phyloP scores from a whole-genome alignment of 2,113 vertebrate species.

The Anthoscopus minutus region DNA sequence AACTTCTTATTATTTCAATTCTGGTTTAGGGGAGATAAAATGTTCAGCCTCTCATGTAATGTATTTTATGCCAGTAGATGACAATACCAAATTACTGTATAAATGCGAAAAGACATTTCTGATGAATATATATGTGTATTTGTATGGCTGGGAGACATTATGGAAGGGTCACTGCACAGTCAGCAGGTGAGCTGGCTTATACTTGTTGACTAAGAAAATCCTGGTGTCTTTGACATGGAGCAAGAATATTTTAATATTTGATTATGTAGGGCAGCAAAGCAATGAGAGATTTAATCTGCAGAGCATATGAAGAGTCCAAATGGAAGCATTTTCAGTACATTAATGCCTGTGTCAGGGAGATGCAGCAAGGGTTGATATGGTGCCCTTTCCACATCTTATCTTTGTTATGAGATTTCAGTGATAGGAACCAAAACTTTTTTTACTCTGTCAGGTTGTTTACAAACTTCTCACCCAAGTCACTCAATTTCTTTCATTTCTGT shows the following conservation, averaged over 20 bases:
- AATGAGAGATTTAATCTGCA: neutral
- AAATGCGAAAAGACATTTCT: slow-evolving; percentile 17
- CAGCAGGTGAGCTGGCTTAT: slow-evolving; percentile 1
- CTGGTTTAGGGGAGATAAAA: neutral
- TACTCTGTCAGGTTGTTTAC: neutral
- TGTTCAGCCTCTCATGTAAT: neutral
- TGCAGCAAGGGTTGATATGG: accelerated
- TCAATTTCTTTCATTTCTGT: neutral
- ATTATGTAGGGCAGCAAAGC: neutral
- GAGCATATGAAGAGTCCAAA: neutral
- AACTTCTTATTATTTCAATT: slow-evolving; percentile 15
- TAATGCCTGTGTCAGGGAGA: neutral
- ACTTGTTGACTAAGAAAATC: slow-evolving; percentile 20
- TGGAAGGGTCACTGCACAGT: slow-evolving; percentile 10
- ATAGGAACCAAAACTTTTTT: neutral
- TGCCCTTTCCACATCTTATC: neutral
- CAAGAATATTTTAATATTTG: neutral
- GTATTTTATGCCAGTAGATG: neutral
- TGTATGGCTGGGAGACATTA: slow-evolving; percentile 7
- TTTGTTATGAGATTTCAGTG: neutral
- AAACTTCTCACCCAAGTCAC: neutral
- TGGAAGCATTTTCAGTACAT: neutral
- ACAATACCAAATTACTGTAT: neutral
- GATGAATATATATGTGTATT: neutral
- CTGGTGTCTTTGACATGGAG: neutral